Percentiles rank a stretch among this genome's conserved stretches.
phyloP scores from a whole-genome alignment of 1,140 invertebrate species.

The Propsilocerus akamusi region DNA sequence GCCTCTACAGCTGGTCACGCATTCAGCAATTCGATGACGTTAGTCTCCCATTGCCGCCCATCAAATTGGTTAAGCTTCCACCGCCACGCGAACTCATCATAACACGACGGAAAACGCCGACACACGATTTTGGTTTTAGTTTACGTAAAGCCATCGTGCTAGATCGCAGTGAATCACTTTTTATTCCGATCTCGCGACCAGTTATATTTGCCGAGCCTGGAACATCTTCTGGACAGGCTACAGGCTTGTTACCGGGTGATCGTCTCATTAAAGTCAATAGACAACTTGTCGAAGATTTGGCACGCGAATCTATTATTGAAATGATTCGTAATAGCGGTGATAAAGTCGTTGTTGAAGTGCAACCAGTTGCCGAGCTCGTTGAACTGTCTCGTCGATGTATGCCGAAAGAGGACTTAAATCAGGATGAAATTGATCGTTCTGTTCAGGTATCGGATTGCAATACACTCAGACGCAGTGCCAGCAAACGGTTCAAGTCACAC shows the following conservation, averaged over 20 bases:
- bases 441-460: constrained; percentile 31
- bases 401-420: constrained; percentile 16
- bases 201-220: constrained; percentile 89
- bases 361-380: constrained; percentile 70
- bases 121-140: constrained; percentile 89
- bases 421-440: constrained; percentile 17
- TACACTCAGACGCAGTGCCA: constrained; percentile 60
- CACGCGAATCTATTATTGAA: constrained; percentile 83
- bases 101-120: constrained; percentile 58
- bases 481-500: constrained; percentile 44
- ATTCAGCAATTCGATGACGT: constrained; percentile 52
- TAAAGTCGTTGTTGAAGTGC: constrained; percentile 70
- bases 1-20: constrained; percentile 52
- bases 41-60: constrained; percentile 56
- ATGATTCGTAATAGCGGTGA: constrained; percentile 73
- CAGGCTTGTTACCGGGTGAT: constrained; percentile 82
- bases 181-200: constrained; percentile 32
- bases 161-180: constrained; percentile 31
- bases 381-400: constrained; percentile 59
- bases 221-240: constrained; percentile 50
- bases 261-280: constrained; percentile 81
- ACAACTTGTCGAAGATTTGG: constrained; percentile 63
- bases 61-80: constrained; percentile 53
- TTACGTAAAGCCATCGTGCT: constrained; percentile 70
- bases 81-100: constrained; percentile 58